phyloP scores from a whole-genome alignment of 2,797 vertebrate genomes.

The Trachurus trachurus region DNA sequence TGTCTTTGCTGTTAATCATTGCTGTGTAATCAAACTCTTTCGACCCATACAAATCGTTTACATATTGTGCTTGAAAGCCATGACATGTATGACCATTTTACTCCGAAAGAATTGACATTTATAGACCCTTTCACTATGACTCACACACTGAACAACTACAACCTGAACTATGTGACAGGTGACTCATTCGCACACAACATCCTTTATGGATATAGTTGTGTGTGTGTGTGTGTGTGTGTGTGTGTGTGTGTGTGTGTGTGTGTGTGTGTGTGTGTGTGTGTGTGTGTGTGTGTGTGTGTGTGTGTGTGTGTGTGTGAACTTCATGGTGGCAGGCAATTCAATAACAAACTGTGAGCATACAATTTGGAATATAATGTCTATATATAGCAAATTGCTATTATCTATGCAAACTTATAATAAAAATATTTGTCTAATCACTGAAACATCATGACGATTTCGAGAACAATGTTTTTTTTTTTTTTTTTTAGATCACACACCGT shows the following conservation, averaged over 20 bases:
- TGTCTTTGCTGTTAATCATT: conserved; percentile 23
- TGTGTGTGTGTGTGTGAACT: background rate
- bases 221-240: too few species aligned
- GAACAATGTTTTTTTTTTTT: background rate
- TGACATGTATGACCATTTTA: background rate
- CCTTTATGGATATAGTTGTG: conserved; percentile 1
- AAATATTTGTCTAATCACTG: background rate
- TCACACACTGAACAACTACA: background rate
- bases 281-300: too few species aligned
- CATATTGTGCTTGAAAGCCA: background rate
- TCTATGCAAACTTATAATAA: background rate
- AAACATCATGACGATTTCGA: conserved; percentile 1
- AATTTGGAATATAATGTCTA: background rate
- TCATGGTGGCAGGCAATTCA: background rate
- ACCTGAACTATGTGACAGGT: conserved; percentile 11
- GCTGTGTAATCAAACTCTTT: conserved; percentile 23
- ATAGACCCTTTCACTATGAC: conserved; percentile 1
- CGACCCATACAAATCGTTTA: background rate
- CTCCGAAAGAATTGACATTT: conserved; percentile 22
- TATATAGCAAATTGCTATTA: background rate
- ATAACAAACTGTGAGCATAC: background rate
- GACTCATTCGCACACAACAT: conserved; percentile 7
- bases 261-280: too few species aligned
- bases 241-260: too few species aligned
- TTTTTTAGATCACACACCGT: background rate